Evolutionary conservation across 1,140 invertebrate genomes (phyloP).

Genomic region (Hormaphis cornu): DNA sequence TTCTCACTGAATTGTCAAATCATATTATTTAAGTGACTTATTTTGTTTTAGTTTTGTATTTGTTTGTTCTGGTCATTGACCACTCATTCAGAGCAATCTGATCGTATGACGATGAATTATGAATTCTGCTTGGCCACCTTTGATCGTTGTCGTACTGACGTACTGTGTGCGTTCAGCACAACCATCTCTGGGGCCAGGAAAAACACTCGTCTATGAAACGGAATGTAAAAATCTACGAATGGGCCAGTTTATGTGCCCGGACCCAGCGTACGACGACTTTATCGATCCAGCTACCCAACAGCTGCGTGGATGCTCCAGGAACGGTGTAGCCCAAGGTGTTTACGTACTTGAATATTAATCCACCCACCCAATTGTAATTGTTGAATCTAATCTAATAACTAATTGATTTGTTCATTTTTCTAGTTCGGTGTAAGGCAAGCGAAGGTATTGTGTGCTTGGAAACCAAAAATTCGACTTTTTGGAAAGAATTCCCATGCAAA

Average conservation of each 20-base stretch:
- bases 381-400: background rate
- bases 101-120: no score
- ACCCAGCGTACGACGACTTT: conserved; percentile 59
- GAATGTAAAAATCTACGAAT: conserved; percentile 64
- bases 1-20: no score
- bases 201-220: conserved; percentile 28
- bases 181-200: background rate
- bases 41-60: no score
- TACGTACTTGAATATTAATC: background rate
- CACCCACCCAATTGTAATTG: conserved; percentile 4
- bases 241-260: conserved; percentile 78
- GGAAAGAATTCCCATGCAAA: conserved; percentile 73
- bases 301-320: conserved; percentile 64
- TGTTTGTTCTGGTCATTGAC: no score
- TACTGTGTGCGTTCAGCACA: background rate
- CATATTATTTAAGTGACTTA: no score
- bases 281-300: conserved; percentile 89
- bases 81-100: no score
- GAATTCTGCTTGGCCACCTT: background rate
- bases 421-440: conserved; percentile 72
- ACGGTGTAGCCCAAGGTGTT: conserved; percentile 69
- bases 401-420: conserved; percentile 39
- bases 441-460: conserved; percentile 73
- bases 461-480: conserved; percentile 68
- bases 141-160: background rate